These are phyloP conservation scores for Eclectus roratus DNA, from an alignment of 2,113 vertebrate genomes.

Conservation along the genomic window DNA sequence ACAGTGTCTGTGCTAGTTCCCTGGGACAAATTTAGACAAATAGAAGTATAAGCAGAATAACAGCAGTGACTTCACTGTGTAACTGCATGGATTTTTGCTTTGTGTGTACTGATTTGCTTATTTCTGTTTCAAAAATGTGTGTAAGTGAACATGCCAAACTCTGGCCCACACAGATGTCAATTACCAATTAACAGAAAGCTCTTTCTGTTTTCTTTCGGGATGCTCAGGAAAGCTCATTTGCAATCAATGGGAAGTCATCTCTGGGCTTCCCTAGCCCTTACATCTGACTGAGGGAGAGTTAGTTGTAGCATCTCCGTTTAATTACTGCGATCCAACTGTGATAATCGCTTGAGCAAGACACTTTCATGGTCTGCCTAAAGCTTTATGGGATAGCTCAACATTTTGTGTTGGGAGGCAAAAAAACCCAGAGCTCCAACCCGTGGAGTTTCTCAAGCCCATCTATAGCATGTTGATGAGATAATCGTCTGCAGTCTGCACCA, in stretches of 20 bases:
- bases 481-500: neutral
- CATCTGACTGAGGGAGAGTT: neutral
- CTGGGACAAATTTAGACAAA: neutral
- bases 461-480: neutral
- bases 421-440: neutral
- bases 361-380: neutral
- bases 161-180: neutral
- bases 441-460: neutral
- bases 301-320: neutral
- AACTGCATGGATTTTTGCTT: neutral
- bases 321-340: slow-evolving; percentile 17
- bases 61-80: neutral
- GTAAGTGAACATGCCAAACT: neutral
- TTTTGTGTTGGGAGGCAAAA: neutral
- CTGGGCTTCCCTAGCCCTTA: neutral
- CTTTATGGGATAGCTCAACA: neutral
- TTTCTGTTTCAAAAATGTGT: neutral
- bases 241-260: neutral
- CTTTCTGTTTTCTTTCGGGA: neutral
- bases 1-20: neutral
- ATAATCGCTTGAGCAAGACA: neutral
- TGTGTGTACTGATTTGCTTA: neutral
- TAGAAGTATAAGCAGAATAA: neutral
- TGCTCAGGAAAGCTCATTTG: neutral
- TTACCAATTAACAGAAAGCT: slow-evolving; percentile 8